A percentile compares a stretch with the other conserved stretches of the same genome.
Conservation (phyloP, 2,113 vertebrate genomes). For the Brevimyrus niger region DNA sequence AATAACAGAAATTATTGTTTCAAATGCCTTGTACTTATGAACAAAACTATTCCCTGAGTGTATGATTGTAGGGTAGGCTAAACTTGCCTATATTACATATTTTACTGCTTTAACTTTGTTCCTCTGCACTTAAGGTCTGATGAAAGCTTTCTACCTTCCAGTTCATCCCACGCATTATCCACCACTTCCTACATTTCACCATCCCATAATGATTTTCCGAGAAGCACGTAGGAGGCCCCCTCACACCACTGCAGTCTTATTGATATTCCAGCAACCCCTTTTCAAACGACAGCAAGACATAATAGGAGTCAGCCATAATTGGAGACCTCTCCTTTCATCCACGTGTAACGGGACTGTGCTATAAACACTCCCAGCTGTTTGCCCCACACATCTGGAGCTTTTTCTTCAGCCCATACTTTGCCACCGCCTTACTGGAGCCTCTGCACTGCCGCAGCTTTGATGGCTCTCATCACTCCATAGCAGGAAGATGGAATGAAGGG, state of each 20-base stretch:
- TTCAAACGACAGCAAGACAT: not conserved
- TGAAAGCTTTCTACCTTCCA: not conserved
- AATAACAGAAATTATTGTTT: not conserved
- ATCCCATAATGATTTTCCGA: not conserved
- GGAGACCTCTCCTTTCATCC: not conserved
- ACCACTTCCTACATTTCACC: not conserved
- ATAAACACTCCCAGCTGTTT: not conserved
- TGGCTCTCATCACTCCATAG: not conserved
- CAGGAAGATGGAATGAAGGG: not conserved
- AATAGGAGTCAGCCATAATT: not conserved
- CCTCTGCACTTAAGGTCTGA: not conserved
- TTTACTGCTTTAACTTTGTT: not conserved
- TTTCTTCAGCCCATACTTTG: not conserved
- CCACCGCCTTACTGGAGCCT: not conserved
- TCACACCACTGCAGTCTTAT: not conserved
- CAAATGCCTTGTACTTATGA: not conserved
- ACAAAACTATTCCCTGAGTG: not conserved
- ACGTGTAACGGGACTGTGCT: not conserved
- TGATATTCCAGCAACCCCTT: not conserved
- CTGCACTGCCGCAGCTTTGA: not conserved
- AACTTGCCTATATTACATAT: not conserved
- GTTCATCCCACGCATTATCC: not conserved
- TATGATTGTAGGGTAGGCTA: not conserved
- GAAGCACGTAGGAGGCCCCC: not conserved
- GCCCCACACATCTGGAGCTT: not conserved